A percentile compares a stretch with the other conserved stretches of the same genome.
Conservation (phyloP, 2,113 vertebrate genomes). For the Hemicordylus capensis region DNA sequence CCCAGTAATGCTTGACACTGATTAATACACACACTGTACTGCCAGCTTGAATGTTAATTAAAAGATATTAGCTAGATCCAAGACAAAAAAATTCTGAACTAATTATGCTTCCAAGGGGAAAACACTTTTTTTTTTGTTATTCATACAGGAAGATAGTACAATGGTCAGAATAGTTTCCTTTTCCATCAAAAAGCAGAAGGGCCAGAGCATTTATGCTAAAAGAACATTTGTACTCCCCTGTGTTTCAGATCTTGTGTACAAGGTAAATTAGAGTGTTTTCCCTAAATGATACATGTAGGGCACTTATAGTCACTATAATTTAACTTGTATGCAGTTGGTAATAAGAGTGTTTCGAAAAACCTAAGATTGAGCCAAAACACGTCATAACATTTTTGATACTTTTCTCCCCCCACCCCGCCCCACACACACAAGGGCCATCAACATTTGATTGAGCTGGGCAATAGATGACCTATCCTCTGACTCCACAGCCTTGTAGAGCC, state of each 20-base stretch:
- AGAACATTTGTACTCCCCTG: background rate
- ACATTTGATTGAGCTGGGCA: no score
- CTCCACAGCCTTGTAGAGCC: no score
- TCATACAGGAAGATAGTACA: constrained; percentile 16
- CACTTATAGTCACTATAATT: background rate
- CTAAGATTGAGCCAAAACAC: background rate
- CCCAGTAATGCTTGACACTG: background rate
- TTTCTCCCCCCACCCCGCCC: background rate
- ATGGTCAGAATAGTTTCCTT: background rate
- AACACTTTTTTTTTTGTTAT: constrained; percentile 10
- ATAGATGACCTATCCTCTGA: no score
- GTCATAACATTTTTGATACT: background rate
- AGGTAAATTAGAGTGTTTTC: background rate
- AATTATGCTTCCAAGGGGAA: background rate
- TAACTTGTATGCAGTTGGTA: background rate
- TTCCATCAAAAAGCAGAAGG: constrained; percentile 18
- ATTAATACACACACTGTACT: constrained; percentile 3
- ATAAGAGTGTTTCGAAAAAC: background rate
- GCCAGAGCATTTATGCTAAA: background rate
- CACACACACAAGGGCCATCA: no score
- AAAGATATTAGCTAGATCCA: constrained; percentile 15
- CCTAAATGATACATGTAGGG: background rate
- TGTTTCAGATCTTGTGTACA: background rate
- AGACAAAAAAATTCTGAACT: constrained; percentile 14
- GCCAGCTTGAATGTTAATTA: constrained; percentile 21